Percentiles rank a stretch among this genome's conserved stretches.
Conservation (phyloP, 2,888 invertebrate species). For the Ophion obscuratus region DNA sequence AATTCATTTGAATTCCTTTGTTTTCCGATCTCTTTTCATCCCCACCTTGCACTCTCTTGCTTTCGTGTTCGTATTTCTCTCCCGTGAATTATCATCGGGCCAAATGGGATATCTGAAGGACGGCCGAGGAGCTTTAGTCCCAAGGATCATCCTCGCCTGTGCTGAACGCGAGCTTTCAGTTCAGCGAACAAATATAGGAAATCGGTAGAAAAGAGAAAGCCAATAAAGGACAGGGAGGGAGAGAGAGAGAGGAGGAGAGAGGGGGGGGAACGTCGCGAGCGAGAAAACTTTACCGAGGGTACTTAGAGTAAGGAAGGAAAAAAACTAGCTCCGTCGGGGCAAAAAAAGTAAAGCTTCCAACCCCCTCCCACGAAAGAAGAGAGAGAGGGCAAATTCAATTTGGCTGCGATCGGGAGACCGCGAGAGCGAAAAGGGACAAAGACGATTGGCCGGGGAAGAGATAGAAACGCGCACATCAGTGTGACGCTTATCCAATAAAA, state of each 20-base stretch:
- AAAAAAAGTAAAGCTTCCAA: conserved; percentile 12
- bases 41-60: conserved; percentile 10
- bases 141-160: conserved; percentile 38
- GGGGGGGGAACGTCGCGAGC: neutral
- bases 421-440: conserved; percentile 51
- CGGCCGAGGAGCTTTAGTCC: conserved; percentile 31
- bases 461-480: conserved; percentile 37
- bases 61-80: conserved; percentile 3
- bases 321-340: conserved; percentile 30
- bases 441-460: conserved; percentile 54
- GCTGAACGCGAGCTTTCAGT: conserved; percentile 45
- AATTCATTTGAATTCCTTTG: conserved; percentile 60
- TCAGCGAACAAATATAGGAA: conserved; percentile 62
- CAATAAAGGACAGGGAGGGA: conserved; percentile 6
- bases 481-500: conserved; percentile 63
- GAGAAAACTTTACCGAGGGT: conserved; percentile 25
- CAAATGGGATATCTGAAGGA: conserved; percentile 46
- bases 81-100: conserved; percentile 54
- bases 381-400: conserved; percentile 63
- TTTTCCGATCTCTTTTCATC: conserved; percentile 36
- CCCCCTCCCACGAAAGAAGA: conserved; percentile 23
- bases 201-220: conserved; percentile 40
- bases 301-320: conserved; percentile 13
- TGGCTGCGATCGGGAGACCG: conserved; percentile 62
- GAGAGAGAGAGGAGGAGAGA: conserved; percentile 1